Evolutionary conservation across 2,888 invertebrate genomes (phyloP).

Genomic region (Dione vanillae): DNA sequence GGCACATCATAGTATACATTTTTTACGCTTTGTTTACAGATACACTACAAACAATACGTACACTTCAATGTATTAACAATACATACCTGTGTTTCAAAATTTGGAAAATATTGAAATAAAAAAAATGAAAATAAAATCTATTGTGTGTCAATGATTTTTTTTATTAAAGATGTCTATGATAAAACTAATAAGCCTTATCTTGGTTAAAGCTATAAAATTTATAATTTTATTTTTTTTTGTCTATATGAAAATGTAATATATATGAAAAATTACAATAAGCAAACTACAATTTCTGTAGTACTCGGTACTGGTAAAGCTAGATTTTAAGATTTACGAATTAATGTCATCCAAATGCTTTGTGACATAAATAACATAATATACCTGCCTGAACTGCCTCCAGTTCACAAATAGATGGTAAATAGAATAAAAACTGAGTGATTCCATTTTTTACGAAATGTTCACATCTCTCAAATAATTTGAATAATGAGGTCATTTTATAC

Average conservation of each 20-base stretch:
- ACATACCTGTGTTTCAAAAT: slow-evolving; percentile 1
- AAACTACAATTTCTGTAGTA: too few species aligned
- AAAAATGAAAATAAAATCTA: neutral
- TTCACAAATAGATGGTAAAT: neutral
- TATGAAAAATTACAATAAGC: too few species aligned
- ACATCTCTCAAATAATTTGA: slow-evolving; percentile 19
- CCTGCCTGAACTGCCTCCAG: neutral
- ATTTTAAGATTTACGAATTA: neutral
- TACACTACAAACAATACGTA: neutral
- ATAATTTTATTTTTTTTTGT: too few species aligned
- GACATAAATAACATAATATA: neutral
- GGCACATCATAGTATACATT: neutral
- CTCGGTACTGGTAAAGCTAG: neutral
- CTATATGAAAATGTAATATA: too few species aligned
- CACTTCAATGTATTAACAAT: slow-evolving; percentile 7
- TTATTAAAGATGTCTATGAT: neutral
- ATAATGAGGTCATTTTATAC: slow-evolving; percentile 19
- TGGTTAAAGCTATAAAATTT: too few species aligned
- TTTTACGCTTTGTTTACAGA: slow-evolving; percentile 19
- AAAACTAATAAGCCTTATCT: neutral
- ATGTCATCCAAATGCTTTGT: neutral
- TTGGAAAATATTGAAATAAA: neutral
- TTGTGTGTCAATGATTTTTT: neutral
- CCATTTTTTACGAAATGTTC: slow-evolving; percentile 11
- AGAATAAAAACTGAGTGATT: slow-evolving; percentile 6